Conservation (phyloP, 2,888 invertebrate species). For the Vannuccia rotundouncinata region DNA sequence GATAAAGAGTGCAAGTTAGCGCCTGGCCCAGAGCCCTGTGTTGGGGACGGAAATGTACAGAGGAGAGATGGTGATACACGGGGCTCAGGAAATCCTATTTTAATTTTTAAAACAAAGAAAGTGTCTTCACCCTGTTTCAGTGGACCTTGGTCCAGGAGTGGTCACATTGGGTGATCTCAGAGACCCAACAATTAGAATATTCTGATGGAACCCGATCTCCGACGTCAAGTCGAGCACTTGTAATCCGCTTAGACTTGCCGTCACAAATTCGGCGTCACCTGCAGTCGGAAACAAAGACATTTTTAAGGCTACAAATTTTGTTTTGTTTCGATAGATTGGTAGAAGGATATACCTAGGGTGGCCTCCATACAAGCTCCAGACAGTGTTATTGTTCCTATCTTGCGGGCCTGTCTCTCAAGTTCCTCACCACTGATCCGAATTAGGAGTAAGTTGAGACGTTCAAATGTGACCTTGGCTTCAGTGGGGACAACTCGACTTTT, state of each 20-base stretch:
- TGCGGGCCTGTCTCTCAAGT: conserved; percentile 60
- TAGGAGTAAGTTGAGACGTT: conserved; percentile 74
- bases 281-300: not conserved
- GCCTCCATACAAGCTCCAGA: conserved; percentile 81
- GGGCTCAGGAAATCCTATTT: too few species aligned
- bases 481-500: conserved; percentile 14
- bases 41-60: not conserved
- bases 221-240: conserved; percentile 76
- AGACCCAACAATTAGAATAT: conserved; percentile 60
- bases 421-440: conserved; percentile 68
- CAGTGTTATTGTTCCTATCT: conserved; percentile 87
- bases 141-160: too few species aligned
- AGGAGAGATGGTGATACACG: not conserved
- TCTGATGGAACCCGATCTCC: conserved; percentile 73
- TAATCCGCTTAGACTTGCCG: conserved; percentile 74
- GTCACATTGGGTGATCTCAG: conserved; percentile 32
- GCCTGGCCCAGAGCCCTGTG: conserved; percentile 41
- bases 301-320: too few species aligned
- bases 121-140: too few species aligned
- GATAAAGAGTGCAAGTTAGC: not conserved
- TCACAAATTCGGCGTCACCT: conserved; percentile 35
- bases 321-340: too few species aligned
- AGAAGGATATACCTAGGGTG: conserved; percentile 61
- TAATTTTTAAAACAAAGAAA: too few species aligned
- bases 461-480: conserved; percentile 30